These are phyloP conservation scores for Callithrix jacchus DNA, from an alignment of 2,113 vertebrate species.

Conservation along the genomic window DNA sequence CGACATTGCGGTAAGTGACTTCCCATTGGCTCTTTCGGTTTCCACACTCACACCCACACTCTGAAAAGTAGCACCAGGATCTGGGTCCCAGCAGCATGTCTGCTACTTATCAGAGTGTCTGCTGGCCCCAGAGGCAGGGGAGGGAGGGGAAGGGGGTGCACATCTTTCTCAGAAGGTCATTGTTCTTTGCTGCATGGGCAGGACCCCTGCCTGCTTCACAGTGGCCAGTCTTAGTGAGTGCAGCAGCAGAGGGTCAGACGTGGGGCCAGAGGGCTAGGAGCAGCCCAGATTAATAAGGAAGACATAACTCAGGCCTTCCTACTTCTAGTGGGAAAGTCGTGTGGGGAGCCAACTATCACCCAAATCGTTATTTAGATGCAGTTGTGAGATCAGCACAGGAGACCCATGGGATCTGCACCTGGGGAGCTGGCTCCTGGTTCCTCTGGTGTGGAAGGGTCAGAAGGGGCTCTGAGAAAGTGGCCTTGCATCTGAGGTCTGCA, in stretches of 20 bases:
- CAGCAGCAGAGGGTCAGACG: background rate
- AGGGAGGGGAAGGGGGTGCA: background rate
- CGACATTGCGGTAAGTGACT: conserved; percentile 91
- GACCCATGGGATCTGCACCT: background rate
- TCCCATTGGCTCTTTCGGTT: background rate
- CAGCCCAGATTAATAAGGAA: background rate
- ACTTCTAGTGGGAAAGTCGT: background rate
- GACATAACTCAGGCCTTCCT: too few species aligned
- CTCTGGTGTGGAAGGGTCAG: background rate
- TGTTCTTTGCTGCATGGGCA: background rate
- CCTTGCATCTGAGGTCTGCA: background rate
- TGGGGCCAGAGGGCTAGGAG: background rate
- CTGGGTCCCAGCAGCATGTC: background rate
- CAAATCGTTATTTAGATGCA: background rate
- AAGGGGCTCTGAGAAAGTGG: background rate
- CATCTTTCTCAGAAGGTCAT: background rate
- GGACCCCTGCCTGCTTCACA: background rate
- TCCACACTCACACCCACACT: background rate
- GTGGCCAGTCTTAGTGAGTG: background rate
- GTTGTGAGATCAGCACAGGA: background rate
- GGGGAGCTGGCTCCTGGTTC: background rate
- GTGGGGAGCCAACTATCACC: background rate
- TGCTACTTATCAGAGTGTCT: background rate
- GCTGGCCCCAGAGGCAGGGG: background rate
- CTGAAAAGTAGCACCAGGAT: background rate